phyloP scores from a whole-genome alignment of 2,113 vertebrate genomes.

The Dolichotis patagonum region DNA sequence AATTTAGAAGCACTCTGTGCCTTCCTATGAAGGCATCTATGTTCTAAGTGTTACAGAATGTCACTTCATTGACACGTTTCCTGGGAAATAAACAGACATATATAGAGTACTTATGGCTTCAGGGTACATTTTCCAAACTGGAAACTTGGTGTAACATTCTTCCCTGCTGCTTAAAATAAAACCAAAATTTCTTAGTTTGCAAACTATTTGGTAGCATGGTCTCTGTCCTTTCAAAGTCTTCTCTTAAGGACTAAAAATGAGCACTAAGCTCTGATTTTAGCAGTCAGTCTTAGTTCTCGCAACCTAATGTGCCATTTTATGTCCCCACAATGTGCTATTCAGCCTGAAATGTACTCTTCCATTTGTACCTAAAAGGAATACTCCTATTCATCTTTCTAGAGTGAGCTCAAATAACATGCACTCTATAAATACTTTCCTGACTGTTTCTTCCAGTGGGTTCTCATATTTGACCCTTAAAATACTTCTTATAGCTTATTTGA shows the following conservation, averaged over 20 bases:
- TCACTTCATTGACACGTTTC: not conserved
- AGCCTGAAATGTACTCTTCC: not conserved
- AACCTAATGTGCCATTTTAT: not conserved
- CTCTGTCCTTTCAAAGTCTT: not conserved
- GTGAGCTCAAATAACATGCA: not conserved
- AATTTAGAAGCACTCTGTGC: not conserved
- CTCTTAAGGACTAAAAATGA: not conserved
- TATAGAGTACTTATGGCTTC: not conserved
- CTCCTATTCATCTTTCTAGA: not conserved
- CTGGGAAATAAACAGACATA: conserved; percentile 23
- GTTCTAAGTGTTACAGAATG: conserved; percentile 2
- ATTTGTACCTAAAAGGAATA: not conserved
- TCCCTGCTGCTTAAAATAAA: not conserved
- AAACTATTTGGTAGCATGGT: not conserved
- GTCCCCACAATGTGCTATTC: not conserved
- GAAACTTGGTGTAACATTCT: not conserved
- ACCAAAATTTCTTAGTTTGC: not conserved
- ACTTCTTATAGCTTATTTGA: not conserved
- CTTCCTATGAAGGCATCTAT: not conserved
- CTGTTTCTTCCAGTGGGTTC: not conserved
- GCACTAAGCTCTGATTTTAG: not conserved
- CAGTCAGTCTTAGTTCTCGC: not conserved
- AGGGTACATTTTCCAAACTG: not conserved
- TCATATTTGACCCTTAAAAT: not conserved
- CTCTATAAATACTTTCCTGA: not conserved